Evolutionary conservation across 1,140 invertebrate species (phyloP), one percentile per base, ranked within the genome.

Genomic region (Trialeurodes vaporariorum): DNA sequence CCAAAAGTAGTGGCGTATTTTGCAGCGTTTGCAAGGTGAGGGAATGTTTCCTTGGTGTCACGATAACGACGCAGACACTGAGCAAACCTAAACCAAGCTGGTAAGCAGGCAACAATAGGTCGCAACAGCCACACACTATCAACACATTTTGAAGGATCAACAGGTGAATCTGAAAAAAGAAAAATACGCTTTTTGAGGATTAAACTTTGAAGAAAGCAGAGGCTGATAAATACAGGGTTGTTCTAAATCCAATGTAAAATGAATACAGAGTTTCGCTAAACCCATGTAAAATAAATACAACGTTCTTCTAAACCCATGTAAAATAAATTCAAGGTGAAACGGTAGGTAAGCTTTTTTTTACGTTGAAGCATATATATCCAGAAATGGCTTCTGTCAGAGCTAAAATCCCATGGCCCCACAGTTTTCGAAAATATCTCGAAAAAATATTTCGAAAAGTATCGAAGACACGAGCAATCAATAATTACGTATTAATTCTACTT

Each of bases 1-100:
- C 98, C 87, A 81, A 98, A 98, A 0, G 96, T 95, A 0, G 96
- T 98, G 0, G 94, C 92, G 79, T 99, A 99, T 82, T 99, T 99
- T 62, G 92, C 94, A 23, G 97, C 98, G 80, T 99, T 99, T 0
- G 91, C 92, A 40, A 95, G 79, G 81, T 99, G 96, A 0, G 96
- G 96, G 80, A 97, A 98, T 1, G 89, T 90, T 75, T 97, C 92
- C 71, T 84, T 85, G 0, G 90, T 90, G 76, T 95, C 92, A 0
- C 87, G 78, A 78, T 98, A 99, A 72, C 98, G 90, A 1, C 98
- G 83, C 11, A 99, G 77, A 74, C 98, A 99, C 77, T 99, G 98
- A 25, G 95, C 92, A 80, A 99, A 98, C 62, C 97, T 87, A 73
- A 96, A 95, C 93, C 94, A 98, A 0, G 96, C 95, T 0, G 98